Conservation (phyloP, 53 echinoderm and acorn worm genomes). For the Pentamera pediparva region DNA sequence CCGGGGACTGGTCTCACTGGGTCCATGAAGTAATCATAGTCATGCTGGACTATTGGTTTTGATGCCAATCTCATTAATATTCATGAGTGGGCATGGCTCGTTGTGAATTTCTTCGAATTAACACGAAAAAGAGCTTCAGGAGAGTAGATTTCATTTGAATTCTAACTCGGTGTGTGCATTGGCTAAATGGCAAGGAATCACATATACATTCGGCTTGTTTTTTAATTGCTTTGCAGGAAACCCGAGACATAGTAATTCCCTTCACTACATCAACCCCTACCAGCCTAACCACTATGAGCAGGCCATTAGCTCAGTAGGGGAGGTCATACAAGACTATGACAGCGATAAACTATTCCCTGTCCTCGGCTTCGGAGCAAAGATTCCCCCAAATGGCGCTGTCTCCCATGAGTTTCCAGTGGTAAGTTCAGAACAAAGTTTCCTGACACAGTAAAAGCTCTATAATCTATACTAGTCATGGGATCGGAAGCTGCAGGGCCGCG, state of each 20-base stretch:
- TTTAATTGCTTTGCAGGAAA: conserved; percentile 54
- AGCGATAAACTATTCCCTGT: conserved; percentile 91
- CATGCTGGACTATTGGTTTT: too few relatives aligned
- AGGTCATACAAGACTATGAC: conserved; percentile 97
- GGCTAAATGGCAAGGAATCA: not conserved
- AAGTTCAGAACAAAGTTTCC: conserved; percentile 6
- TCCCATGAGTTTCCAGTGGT: conserved; percentile 98
- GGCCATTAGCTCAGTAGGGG: conserved; percentile 80
- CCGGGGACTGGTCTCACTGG: too few relatives aligned
- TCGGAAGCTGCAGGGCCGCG: too few relatives aligned
- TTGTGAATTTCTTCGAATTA: too few relatives aligned
- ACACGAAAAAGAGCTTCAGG: too few relatives aligned
- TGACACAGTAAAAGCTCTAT: too few relatives aligned
- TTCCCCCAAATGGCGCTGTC: conserved; percentile 72
- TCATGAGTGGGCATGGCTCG: too few relatives aligned
- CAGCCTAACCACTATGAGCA: conserved; percentile 92
- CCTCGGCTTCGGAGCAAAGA: conserved; percentile 91
- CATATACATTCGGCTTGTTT: not conserved
- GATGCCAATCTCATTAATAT: too few relatives aligned
- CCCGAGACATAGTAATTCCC: conserved; percentile 74
- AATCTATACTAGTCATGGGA: too few relatives aligned
- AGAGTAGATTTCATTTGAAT: too few relatives aligned
- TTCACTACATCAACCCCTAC: conserved; percentile 96
- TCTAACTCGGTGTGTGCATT: too few relatives aligned
- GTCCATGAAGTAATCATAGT: too few relatives aligned